Evolutionary conservation across 2,113 vertebrate species (phyloP), one percentile per base, ranked within the genome.

Genomic region (Hiodon alosoides): DNA sequence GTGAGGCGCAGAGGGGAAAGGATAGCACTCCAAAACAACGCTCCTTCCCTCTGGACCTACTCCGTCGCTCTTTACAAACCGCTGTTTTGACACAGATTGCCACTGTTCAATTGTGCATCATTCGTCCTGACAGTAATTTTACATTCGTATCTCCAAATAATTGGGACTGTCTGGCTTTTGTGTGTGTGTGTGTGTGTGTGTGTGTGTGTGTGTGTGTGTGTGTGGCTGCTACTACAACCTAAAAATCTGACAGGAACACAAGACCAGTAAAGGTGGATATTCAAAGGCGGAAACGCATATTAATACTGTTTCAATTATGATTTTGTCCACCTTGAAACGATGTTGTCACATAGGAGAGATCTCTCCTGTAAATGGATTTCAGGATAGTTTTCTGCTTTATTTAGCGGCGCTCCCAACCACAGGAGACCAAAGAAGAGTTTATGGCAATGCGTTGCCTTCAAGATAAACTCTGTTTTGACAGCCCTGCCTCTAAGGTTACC

Each of bases 1-100:
- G 86, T 90, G 77, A 66, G 48, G 85, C 81, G 77, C 83, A 78
- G 68, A 83, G 82, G 82, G 82, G 81, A 61, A 87, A 84, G 85
- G 82, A 86, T 85, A 88, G 90, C 73, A 85, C 83, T 87, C 85
- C 92, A 87, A 72, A 81, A 81, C 76, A 79, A 47, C 47, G 50
- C n/a, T 71, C 47, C 73, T 74, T 82, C 80, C 74, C 75, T 77
- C 69, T 11, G 51, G 5, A 10, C 62, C 16, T 79, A 66, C 61
- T 76, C 71, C 59, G 7, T 75, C 64, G 68, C 74, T 81, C 81
- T 51, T 66, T 73, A 71, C 67, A 79, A 81, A 81, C 77, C 70
- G 65, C 11, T 83, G 82, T 86, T 86, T 86, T 84, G 80, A 84
- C 81, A 80, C 72, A 81, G 66, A 81, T 81, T 82, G 82, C 76